phyloP scores from a whole-genome alignment of 2,888 invertebrate genomes.

The Platycheirus rosarum region DNA sequence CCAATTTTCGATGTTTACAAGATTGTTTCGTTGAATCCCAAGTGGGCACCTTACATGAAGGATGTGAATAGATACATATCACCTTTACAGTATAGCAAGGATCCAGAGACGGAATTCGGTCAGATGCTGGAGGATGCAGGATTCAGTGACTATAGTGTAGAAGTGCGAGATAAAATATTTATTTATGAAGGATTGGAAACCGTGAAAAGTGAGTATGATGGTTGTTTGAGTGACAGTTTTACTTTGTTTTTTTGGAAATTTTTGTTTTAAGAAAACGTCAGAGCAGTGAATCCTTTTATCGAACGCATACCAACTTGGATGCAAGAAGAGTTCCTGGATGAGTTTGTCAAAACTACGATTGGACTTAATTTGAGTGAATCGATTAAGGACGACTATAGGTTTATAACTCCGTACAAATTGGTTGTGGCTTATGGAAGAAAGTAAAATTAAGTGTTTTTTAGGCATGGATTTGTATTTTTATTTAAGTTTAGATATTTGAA shows the following conservation, averaged over 20 bases:
- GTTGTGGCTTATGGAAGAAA: conserved; percentile 78
- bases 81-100: conserved; percentile 84
- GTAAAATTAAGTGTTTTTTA: not conserved
- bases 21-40: conserved; percentile 84
- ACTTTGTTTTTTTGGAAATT: conserved; percentile 74
- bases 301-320: conserved; percentile 85
- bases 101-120: conserved; percentile 84
- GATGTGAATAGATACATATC: conserved; percentile 87
- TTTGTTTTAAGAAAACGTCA: conserved; percentile 85
- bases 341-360: conserved; percentile 84
- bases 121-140: conserved; percentile 85
- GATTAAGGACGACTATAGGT: conserved; percentile 82
- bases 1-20: conserved; percentile 88
- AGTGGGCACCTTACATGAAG: conserved; percentile 87
- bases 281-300: conserved; percentile 88
- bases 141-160: conserved; percentile 85
- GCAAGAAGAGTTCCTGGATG: conserved; percentile 86
- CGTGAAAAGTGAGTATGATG: conserved; percentile 84
- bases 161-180: conserved; percentile 85
- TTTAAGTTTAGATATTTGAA: no score
- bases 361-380: conserved; percentile 74
- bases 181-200: conserved; percentile 84
- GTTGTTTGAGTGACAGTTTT: not conserved
- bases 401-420: conserved; percentile 83
- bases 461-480: no score